Conservation (phyloP, 2,888 invertebrate genomes). For the Drosophila formosana region DNA sequence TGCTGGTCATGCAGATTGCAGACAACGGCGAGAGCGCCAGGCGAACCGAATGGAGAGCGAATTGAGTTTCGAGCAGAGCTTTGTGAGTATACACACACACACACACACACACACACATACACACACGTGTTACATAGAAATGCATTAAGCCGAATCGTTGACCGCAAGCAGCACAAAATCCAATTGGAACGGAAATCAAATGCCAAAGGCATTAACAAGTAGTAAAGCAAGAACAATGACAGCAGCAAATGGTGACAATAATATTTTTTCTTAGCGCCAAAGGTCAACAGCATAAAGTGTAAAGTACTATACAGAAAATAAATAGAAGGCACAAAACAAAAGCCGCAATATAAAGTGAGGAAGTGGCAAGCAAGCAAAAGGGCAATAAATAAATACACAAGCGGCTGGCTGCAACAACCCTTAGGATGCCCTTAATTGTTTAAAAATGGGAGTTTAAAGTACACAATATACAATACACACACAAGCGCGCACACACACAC, state of each 20-base stretch:
- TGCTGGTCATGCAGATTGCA: slow-evolving; percentile 73
- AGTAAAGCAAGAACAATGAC: slow-evolving; percentile 11
- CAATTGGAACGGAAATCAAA: slow-evolving; percentile 69
- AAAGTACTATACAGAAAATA: slow-evolving; percentile 9
- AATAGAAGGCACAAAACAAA: slow-evolving; percentile 24
- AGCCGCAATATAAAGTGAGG: slow-evolving; percentile 45
- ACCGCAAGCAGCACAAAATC: slow-evolving; percentile 56
- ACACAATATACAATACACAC: slow-evolving; percentile 28
- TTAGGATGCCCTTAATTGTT: slow-evolving; percentile 64
- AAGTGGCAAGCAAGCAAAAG: slow-evolving; percentile 38
- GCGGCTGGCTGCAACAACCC: slow-evolving; percentile 54
- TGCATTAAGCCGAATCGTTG: slow-evolving; percentile 65
- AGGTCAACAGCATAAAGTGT: slow-evolving; percentile 57
- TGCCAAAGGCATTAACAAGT: slow-evolving; percentile 37
- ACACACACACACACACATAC: slow-evolving; percentile 23
- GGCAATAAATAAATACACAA: slow-evolving; percentile 47
- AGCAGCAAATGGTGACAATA: slow-evolving; percentile 44
- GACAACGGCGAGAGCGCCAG: slow-evolving; percentile 47
- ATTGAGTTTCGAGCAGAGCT: slow-evolving; percentile 36
- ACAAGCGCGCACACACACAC: slow-evolving; percentile 23
- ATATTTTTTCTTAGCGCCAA: slow-evolving; percentile 35
- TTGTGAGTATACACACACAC: slow-evolving; percentile 36
- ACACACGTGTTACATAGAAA: slow-evolving; percentile 26
- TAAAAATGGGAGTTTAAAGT: slow-evolving; percentile 69
- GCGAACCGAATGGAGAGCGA: slow-evolving; percentile 14